Percentiles rank a stretch among this genome's conserved stretches.
Conservation (phyloP, 2,888 invertebrate genomes). For the Cabera pusaria region DNA sequence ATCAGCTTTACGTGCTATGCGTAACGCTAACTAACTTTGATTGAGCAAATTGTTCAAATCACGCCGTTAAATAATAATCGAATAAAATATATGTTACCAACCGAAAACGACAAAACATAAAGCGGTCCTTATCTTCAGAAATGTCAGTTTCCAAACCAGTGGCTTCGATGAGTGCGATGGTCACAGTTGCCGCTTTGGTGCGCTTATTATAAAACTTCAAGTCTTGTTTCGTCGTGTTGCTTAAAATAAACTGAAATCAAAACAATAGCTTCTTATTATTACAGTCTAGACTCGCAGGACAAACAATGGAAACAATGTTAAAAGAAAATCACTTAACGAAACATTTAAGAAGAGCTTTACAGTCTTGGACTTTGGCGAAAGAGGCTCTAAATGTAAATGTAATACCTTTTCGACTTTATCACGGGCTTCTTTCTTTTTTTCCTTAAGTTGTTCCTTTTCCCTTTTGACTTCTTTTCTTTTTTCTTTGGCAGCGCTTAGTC, state of each 20-base stretch:
- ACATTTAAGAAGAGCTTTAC: constrained; percentile 38
- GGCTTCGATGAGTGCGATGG: constrained; percentile 96
- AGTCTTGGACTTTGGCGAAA: constrained; percentile 26
- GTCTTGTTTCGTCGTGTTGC: constrained; percentile 59
- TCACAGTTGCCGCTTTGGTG: constrained; percentile 88
- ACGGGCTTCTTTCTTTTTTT: constrained; percentile 48
- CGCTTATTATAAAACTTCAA: constrained; percentile 45
- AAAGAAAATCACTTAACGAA: constrained; percentile 31
- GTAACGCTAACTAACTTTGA: too few relatives aligned
- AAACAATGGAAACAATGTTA: too few relatives aligned
- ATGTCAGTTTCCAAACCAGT: constrained; percentile 91
- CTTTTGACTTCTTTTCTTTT: constrained; percentile 40
- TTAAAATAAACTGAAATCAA: constrained; percentile 57
- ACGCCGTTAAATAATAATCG: too few relatives aligned
- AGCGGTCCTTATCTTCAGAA: constrained; percentile 90
- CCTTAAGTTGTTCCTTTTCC: constrained; percentile 37
- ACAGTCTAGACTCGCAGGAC: background rate
- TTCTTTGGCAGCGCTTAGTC: constrained; percentile 53
- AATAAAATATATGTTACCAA: too few relatives aligned
- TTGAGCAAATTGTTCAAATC: too few relatives aligned
- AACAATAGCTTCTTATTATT: constrained; percentile 3
- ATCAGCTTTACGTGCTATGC: too few relatives aligned
- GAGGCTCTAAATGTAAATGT: constrained; percentile 39
- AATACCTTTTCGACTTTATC: constrained; percentile 64
- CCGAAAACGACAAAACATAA: constrained; percentile 96